phyloP scores from a whole-genome alignment of 2,113 vertebrate genomes.

The Corythornis madagascariensis region DNA sequence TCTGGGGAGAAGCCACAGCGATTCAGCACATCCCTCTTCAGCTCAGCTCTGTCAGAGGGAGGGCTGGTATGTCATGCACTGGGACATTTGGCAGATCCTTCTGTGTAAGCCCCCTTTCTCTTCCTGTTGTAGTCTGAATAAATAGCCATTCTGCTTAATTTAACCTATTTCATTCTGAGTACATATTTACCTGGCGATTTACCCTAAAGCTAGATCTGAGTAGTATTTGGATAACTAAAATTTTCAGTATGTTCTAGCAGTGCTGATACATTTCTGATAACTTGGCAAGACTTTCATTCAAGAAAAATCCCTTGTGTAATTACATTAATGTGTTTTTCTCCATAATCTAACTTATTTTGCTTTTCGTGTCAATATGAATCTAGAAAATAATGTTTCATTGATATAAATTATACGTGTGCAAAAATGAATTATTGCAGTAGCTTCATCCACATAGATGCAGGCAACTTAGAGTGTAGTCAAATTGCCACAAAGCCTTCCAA shows the following conservation, averaged over 20 bases:
- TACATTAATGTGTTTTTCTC: neutral
- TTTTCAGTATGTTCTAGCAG: neutral
- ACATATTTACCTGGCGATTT: neutral
- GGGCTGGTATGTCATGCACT: neutral
- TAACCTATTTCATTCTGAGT: constrained; percentile 18
- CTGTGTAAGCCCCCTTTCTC: constrained; percentile 15
- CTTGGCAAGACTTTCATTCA: neutral
- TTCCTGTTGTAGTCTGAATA: constrained; percentile 13
- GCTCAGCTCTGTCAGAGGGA: neutral
- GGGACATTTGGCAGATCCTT: constrained; percentile 10
- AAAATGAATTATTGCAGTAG: neutral
- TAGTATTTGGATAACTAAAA: neutral
- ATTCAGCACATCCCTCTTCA: neutral
- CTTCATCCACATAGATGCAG: neutral
- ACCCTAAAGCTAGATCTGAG: neutral
- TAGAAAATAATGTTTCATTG: neutral
- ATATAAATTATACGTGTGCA: neutral
- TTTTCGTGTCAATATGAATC: neutral
- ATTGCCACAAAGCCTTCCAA: neutral
- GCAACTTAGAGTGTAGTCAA: neutral
- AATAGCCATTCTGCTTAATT: constrained; percentile 43
- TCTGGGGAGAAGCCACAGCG: neutral
- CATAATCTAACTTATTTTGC: neutral
- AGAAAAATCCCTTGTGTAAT: neutral
- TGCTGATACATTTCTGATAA: constrained; percentile 4